Percentiles rank a stretch among this genome's conserved stretches.
Conservation (phyloP, 1,140 invertebrate species). For the Temnothorax nylanderi region DNA sequence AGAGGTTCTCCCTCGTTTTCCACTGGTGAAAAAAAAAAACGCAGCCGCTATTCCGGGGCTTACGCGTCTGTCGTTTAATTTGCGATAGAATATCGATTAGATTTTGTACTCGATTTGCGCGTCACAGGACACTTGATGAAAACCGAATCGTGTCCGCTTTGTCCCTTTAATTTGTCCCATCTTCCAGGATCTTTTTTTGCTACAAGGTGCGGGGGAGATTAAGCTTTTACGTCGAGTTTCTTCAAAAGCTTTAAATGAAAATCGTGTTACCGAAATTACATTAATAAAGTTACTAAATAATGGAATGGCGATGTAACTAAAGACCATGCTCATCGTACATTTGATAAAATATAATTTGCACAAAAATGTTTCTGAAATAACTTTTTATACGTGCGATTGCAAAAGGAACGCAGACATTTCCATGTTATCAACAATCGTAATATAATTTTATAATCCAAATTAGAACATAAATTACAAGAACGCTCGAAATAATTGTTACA, state of each 20-base stretch:
- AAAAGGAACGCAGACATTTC: neutral
- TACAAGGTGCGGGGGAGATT: neutral
- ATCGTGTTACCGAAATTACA: constrained; percentile 48
- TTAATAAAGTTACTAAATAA: constrained; percentile 66
- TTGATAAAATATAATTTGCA: constrained; percentile 4
- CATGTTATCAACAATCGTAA: neutral
- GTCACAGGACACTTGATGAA: constrained; percentile 67
- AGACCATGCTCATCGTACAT: neutral
- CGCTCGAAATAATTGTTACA: neutral
- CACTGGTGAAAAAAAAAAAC: constrained; percentile 22
- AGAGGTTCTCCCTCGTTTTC: constrained; percentile 21
- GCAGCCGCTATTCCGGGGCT: constrained; percentile 52
- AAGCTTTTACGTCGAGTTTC: constrained; percentile 58
- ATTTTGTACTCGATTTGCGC: constrained; percentile 71
- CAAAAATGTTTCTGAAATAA: neutral
- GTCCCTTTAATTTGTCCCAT: constrained; percentile 31
- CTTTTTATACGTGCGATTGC: neutral
- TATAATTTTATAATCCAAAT: neutral
- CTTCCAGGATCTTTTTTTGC: constrained; percentile 2
- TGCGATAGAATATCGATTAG: constrained; percentile 74
- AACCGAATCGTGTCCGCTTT: constrained; percentile 55
- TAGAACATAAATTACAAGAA: neutral
- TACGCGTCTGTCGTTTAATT: constrained; percentile 67
- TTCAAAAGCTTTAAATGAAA: constrained; percentile 48
- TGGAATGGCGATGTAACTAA: neutral